Evolutionary conservation across 1,140 invertebrate species (phyloP), one percentile per base, ranked within the genome.

Genomic region (Pseudomyrmex pallidus): DNA sequence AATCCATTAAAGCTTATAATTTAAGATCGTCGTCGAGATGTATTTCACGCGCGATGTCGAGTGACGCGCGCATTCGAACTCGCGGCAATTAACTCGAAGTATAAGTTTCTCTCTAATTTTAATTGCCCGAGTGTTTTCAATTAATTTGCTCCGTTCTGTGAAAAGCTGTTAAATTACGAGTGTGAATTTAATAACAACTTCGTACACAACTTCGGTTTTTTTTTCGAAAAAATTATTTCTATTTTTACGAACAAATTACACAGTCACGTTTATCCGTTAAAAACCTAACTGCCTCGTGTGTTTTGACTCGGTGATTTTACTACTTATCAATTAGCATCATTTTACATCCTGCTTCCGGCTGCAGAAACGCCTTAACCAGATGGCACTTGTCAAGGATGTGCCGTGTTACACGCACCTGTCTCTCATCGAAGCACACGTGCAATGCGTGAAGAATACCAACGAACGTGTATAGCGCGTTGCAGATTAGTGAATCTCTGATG

Each of bases 321-420:
- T 68, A 76, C 80, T 83, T 74, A 74, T 83, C 70, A 80, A 87
- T 92, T 90, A 90, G 85, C 89, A 89, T 91, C 88, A 64, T 85
- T 89, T 87, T 87, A 87, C 85, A 87, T 84, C 67, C 87, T 78
- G 85, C 87, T 92, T 92, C 90, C 90, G 74, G 85, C 52, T 63
- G 50, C 15, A 66, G 64, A 78, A 86, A 83, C 80, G 85, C 85
- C 74, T 83, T 83, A 85, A 78, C 87, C 88, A 91, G 88, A 91
- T 92, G 90, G 90, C 84, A 86, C 87, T 89, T 86, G 15, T 61
- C 61, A 56, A 82, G 61, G 64, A 74, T 82, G 86, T 87, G 85
- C 88, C 87, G 87, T 86, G 86, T 90, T 92, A 91, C 86, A 82
- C 74, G 82, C 91, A 90, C 90, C 90, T 91, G 89, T 85, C 78